Base-by-base conservation (phyloP, 2,113 vertebrate genomes). In the Paratilapia polleni region DNA sequence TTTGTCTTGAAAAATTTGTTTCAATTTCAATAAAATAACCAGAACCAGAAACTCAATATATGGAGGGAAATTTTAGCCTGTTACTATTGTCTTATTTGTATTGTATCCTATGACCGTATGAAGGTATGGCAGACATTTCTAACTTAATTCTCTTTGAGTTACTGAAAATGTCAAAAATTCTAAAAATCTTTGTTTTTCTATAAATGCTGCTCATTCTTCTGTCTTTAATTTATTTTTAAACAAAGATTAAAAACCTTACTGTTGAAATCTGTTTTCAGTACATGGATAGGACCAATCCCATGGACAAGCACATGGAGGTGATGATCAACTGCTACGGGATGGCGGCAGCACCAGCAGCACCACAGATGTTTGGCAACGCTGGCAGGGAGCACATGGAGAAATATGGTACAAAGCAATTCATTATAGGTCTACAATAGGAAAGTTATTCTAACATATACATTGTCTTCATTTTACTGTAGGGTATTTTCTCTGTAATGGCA, bases 361-460 rank as follows among this genome's bases (percentile, higher is more conserved):
- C 97, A 62, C 98, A 99, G 95, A 47, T 99, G 83, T 99, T 99
- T 91, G 98, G 94, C 76, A 90, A 6, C 1, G 98, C 98, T 58
- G 98, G 97, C 79, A 97, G 87, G 91, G 98, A 99, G 81, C 96
- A 99, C 78, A 99, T 99, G 96, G 97, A 99, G 89, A 99, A 97
- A 96, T 98, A 98, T 0, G 98, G 98, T 99, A 95, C 1, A 12
- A 8, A 54, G 5, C 26, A 62, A 14, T 59, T 3, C 11, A 15
- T 60, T 17, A 63, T 10, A 31, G 20, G 59, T 59, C 7, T 4
- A 7, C 57, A 52, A 10, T 68, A 13, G 41, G 11, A 17, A 56
- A 2, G 26, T 8, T 49, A 49, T 49, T 17, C n/a, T 62, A 64
- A 5, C 10, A 13, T 61, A 1, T 49, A 34, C 17, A 15, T 15